Conservation (phyloP, 2,113 vertebrate genomes). For the Ciconia maguari region DNA sequence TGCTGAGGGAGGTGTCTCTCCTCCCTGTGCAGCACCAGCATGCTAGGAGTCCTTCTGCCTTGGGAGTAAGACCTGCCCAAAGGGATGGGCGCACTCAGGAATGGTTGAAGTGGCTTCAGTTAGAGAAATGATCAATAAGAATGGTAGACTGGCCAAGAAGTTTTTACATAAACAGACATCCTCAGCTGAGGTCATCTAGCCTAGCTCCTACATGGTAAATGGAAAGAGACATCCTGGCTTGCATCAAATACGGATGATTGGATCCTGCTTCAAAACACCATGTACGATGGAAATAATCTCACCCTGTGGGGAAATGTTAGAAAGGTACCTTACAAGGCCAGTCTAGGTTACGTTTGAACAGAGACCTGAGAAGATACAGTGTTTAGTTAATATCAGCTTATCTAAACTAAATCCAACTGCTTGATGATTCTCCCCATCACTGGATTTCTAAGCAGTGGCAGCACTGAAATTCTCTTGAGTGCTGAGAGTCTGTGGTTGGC, state of each 20-base stretch:
- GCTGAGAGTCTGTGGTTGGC: not conserved
- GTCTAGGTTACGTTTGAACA: not conserved
- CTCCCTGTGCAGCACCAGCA: accelerated
- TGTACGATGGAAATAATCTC: not conserved
- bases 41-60: not conserved
- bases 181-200: not conserved
- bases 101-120: not conserved
- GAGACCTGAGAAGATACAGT: not conserved
- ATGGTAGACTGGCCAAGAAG: not conserved
- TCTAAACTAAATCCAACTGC: not conserved
- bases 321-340: not conserved
- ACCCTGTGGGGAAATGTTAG: not conserved
- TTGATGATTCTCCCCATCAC: not conserved
- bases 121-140: not conserved
- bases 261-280: not conserved
- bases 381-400: not conserved
- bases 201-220: not conserved
- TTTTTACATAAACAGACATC: not conserved
- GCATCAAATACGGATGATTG: not conserved
- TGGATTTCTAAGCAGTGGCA: not conserved
- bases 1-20: not conserved
- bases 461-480: not conserved
- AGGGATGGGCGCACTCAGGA: not conserved
- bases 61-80: not conserved
- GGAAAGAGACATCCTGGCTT: not conserved